These are phyloP conservation scores for Ichneumoninae sp. DNA, from an alignment of 2,888 invertebrate genomes.

Conservation along the genomic window DNA sequence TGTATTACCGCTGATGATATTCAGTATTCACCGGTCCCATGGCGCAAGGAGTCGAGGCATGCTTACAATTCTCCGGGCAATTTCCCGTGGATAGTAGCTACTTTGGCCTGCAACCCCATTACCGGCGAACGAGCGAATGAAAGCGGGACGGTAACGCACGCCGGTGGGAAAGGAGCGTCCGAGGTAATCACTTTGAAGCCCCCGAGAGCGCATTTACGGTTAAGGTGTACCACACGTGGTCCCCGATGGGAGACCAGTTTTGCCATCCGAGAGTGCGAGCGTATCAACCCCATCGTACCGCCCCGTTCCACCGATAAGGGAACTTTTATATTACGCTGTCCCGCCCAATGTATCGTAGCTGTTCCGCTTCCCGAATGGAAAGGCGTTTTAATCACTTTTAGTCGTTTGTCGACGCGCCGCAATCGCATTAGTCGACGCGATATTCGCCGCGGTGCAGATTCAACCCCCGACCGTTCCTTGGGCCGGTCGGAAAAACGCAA, in stretches of 20 bases:
- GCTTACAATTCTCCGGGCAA: constrained; percentile 52
- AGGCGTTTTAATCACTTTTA: constrained; percentile 38
- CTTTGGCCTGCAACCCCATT: constrained; percentile 66
- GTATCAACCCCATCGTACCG: constrained; percentile 9
- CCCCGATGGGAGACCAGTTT: constrained; percentile 46
- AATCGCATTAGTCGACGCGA: constrained; percentile 28
- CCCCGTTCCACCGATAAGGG: not conserved
- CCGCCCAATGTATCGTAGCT: not conserved
- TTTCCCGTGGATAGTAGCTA: constrained; percentile 61
- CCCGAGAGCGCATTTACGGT: constrained; percentile 66
- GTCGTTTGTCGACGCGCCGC: not conserved
- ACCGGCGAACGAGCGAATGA: constrained; percentile 57
- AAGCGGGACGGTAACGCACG: constrained; percentile 22
- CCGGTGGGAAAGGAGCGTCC: constrained; percentile 47
- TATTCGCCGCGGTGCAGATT: constrained; percentile 2
- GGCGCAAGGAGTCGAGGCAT: constrained; percentile 15
- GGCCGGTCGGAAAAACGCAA: constrained; percentile 29
- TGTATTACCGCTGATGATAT: constrained; percentile 19
- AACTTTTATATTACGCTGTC: not conserved
- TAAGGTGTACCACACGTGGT: constrained; percentile 50
- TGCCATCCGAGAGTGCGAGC: constrained; percentile 38
- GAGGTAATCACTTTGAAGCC: constrained; percentile 68
- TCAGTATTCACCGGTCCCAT: constrained; percentile 24
- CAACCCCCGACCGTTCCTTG: not conserved
- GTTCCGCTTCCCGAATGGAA: not conserved